These are phyloP conservation scores for Myopa testacea DNA, from an alignment of 2,888 invertebrate genomes.

Conservation along the genomic window DNA sequence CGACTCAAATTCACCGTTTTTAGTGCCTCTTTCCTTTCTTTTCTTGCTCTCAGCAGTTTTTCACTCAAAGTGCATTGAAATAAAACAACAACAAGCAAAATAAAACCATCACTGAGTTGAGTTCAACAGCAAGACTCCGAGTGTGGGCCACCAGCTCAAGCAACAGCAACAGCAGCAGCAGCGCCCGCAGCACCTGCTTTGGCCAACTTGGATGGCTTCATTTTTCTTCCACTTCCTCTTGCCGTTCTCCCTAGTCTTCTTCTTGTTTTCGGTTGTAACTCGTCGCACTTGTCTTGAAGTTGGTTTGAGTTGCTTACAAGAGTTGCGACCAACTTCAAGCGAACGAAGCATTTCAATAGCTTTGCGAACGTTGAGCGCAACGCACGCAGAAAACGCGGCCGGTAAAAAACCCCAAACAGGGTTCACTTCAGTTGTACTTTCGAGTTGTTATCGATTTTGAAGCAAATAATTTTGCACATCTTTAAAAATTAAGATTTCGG, in stretches of 20 bases:
- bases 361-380: slow-evolving; percentile 62
- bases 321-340: not conserved
- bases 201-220: not conserved
- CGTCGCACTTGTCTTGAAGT: not conserved
- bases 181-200: slow-evolving; percentile 26
- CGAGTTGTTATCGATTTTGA: not conserved
- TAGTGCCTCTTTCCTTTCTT: not conserved
- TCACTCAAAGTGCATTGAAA: no score
- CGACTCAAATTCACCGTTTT: not conserved
- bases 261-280: not conserved
- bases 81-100: no score
- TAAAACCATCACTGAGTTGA: no score
- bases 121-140: not conserved
- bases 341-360: slow-evolving; percentile 54
- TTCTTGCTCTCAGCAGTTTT: no score
- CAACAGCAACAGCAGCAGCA: not conserved
- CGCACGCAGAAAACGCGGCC: slow-evolving; percentile 52
- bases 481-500: slow-evolving; percentile 6
- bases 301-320: not conserved
- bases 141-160: not conserved
- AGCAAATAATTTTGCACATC: not conserved
- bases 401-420: not conserved
- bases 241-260: not conserved
- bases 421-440: not conserved
- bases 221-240: not conserved